Conservation (phyloP, 2,113 vertebrate genomes). For the Ophiodon elongatus region DNA sequence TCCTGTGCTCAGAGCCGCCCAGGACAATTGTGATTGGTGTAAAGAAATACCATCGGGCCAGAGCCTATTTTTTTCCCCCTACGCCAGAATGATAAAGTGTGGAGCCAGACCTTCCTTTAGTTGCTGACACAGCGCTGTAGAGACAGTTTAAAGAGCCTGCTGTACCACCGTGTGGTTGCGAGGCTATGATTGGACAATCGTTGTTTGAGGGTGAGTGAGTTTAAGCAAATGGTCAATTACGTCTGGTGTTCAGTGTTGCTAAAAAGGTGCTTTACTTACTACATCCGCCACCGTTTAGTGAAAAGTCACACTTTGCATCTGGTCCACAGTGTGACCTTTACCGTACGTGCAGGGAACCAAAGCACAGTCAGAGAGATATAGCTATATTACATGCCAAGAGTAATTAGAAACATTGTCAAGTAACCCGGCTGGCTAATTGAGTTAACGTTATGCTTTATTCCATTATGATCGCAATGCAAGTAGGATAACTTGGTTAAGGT, state of each 20-base stretch:
- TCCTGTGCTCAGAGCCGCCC: not conserved
- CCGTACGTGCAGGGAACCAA: not conserved
- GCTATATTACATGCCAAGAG: slow-evolving; percentile 3
- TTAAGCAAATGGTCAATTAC: not conserved
- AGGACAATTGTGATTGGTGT: not conserved
- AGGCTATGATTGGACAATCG: not conserved
- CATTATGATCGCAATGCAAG: slow-evolving; percentile 21
- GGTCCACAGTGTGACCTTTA: not conserved
- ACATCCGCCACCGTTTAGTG: not conserved
- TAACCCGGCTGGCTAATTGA: slow-evolving; percentile 3
- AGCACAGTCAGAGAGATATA: not conserved
- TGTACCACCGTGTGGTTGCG: not conserved
- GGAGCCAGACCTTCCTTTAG: not conserved
- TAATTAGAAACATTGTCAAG: slow-evolving; percentile 32
- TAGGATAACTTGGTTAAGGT: slow-evolving; percentile 35
- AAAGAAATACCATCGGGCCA: not conserved
- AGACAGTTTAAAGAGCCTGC: not conserved
- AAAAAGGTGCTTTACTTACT: not conserved
- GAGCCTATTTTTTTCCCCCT: not conserved
- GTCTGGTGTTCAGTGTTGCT: not conserved
- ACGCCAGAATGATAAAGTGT: not conserved
- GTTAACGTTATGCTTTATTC: slow-evolving; percentile 21
- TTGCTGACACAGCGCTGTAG: not conserved
- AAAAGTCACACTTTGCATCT: not conserved
- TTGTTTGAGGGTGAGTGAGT: not conserved